Percentiles rank a stretch among this genome's conserved stretches.
Evolutionary conservation across 2,797 vertebrate species (phyloP).

Genomic region (Pelobates cultripes): DNA sequence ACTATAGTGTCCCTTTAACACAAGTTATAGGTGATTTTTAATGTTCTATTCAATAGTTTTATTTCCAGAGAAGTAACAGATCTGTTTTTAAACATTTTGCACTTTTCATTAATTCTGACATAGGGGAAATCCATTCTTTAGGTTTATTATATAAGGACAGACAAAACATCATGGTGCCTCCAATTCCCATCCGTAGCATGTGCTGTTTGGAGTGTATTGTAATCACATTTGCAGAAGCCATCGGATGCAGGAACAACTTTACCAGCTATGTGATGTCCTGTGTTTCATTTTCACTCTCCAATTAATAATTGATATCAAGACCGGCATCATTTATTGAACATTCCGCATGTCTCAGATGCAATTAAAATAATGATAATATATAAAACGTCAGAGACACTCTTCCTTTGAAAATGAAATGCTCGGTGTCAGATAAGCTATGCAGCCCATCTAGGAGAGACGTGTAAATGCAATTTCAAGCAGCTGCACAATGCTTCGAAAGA

Average conservation of each 20-base stretch:
- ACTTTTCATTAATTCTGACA: no score
- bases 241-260: slow-evolving; percentile 68
- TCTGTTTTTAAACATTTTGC: no score
- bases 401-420: slow-evolving; percentile 17
- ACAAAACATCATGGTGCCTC: background rate
- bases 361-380: slow-evolving; percentile 62
- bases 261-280: slow-evolving; percentile 75
- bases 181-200: slow-evolving; percentile 30
- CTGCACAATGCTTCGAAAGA: background rate
- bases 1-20: no score
- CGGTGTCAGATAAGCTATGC: slow-evolving; percentile 1
- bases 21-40: no score
- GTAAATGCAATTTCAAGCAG: background rate
- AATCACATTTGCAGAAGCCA: slow-evolving; percentile 69
- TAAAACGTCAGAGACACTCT: slow-evolving; percentile 57
- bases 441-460: background rate
- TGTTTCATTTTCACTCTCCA: slow-evolving; percentile 81
- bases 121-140: no score
- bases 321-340: slow-evolving; percentile 71
- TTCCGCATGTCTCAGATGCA: slow-evolving; percentile 54
- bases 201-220: slow-evolving; percentile 61
- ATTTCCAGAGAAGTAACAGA: no score
- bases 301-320: slow-evolving; percentile 83
- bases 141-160: background rate
- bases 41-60: no score